phyloP scores from a whole-genome alignment of 2,888 invertebrate genomes.

The Ceraclea dissimilis region DNA sequence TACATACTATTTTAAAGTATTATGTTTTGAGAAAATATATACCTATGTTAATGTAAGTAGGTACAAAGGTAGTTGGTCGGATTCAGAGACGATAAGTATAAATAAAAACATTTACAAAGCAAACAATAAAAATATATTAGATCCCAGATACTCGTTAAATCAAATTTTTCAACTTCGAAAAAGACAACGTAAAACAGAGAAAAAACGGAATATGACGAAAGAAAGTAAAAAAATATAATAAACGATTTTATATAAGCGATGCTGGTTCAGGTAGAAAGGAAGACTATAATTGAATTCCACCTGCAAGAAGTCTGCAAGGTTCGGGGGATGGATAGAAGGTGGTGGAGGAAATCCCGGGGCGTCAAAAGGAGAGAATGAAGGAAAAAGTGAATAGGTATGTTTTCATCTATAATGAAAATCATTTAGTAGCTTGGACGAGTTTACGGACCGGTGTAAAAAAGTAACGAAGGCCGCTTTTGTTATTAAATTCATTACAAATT shows the following conservation, averaged over 20 bases:
- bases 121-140: too few species aligned
- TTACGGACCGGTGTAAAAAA: neutral
- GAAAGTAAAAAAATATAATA: neutral
- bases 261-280: neutral
- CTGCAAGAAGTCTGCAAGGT: slow-evolving; percentile 7
- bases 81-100: too few species aligned
- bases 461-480: neutral
- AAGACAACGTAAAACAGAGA: slow-evolving; percentile 1
- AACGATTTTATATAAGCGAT: neutral
- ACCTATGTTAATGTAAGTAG: too few species aligned
- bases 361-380: neutral
- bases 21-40: too few species aligned
- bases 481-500: neutral
- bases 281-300: slow-evolving; percentile 19
- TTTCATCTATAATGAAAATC: slow-evolving; percentile 2
- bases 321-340: neutral
- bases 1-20: too few species aligned
- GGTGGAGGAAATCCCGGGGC: neutral
- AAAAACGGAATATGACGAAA: neutral
- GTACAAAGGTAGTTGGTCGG: too few species aligned
- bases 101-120: too few species aligned
- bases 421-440: neutral
- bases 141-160: too few species aligned
- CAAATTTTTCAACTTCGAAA: slow-evolving; percentile 6
- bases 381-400: too few species aligned